These are phyloP conservation scores for Aix galericulata DNA, from an alignment of 2,113 vertebrate species.

Conservation along the genomic window DNA sequence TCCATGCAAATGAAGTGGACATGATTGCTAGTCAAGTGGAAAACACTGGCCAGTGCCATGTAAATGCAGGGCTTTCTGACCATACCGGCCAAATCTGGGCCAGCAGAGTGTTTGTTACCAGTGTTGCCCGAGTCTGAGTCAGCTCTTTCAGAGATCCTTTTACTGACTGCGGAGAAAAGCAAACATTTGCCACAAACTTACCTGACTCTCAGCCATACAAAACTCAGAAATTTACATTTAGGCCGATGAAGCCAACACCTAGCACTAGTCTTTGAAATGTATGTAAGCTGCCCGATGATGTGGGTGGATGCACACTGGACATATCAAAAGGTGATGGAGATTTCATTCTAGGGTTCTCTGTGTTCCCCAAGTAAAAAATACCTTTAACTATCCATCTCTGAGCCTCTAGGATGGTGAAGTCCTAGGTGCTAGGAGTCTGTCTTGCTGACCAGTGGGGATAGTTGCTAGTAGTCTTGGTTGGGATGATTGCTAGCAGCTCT, in stretches of 20 bases:
- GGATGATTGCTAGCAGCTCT: too few relatives aligned
- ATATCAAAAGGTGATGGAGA: not conserved
- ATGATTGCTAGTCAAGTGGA: not conserved
- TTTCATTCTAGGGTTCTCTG: not conserved
- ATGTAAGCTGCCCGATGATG: not conserved
- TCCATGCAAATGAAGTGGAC: not conserved
- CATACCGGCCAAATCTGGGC: not conserved
- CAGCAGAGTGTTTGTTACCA: not conserved
- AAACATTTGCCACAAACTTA: not conserved
- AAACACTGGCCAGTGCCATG: not conserved
- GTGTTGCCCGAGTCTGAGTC: not conserved
- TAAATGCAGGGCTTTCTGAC: not conserved
- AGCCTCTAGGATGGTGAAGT: not conserved
- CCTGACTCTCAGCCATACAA: not conserved
- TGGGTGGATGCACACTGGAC: not conserved
- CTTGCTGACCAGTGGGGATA: not conserved
- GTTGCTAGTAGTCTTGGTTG: not conserved
- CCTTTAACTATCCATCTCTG: not conserved
- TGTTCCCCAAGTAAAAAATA: not conserved
- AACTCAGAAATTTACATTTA: not conserved
- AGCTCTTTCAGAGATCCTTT: not conserved
- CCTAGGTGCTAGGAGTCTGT: not conserved
- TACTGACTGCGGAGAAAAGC: not conserved
- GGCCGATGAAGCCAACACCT: not conserved
- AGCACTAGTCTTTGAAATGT: not conserved